Evolutionary conservation across 2,888 invertebrate species (phyloP).

Genomic region (Apantesis nais): DNA sequence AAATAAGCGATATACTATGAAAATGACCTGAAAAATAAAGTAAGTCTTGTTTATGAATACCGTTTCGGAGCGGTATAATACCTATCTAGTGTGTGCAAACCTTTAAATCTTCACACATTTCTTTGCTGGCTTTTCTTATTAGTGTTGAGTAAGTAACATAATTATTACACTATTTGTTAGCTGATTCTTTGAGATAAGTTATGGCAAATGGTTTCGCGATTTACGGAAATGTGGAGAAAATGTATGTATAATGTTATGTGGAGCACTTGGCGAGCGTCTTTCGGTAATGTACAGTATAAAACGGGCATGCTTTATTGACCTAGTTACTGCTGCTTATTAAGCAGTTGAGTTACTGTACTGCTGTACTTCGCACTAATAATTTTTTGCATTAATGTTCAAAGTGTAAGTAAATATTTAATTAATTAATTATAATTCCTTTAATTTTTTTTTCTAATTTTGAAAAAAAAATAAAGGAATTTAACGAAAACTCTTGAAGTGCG

Average conservation of each 20-base stretch:
- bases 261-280: not conserved
- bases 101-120: not conserved
- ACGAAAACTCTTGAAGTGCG: not conserved
- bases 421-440: too few relatives aligned
- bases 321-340: conserved; percentile 5
- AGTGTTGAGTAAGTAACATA: not conserved
- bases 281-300: not conserved
- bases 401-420: not conserved
- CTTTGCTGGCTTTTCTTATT: not conserved
- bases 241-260: not conserved
- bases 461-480: not conserved
- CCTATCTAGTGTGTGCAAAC: not conserved
- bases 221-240: not conserved
- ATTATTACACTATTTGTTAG: conserved; percentile 4
- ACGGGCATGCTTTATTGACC: not conserved
- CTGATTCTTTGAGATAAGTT: not conserved
- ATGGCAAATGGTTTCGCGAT: not conserved
- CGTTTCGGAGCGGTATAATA: not conserved
- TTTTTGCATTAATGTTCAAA: not conserved
- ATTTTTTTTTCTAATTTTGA: too few relatives aligned
- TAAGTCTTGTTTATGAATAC: not conserved
- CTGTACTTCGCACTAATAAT: not conserved
- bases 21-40: not conserved
- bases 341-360: not conserved
- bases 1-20: not conserved